Base-by-base conservation (phyloP, 1,140 invertebrate species). In the Antheraea pernyi region DNA sequence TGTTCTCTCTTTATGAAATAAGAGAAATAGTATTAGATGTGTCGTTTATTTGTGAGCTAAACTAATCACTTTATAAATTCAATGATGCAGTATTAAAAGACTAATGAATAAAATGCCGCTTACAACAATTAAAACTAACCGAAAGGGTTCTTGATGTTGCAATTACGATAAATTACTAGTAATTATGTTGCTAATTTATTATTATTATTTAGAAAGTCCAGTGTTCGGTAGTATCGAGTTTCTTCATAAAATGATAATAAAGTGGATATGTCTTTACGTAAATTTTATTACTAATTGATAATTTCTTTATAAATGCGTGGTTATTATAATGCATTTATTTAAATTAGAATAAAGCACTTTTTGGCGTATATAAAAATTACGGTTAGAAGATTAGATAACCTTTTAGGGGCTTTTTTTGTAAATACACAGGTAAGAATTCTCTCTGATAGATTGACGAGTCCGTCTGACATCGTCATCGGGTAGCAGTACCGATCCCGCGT, bases 391-490 rank as follows among this genome's bases (percentile, higher is more conserved):
- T 53, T 53, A 53, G 46, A 16, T 53, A 53, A 53, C 46, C 46
- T 53, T 53, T 53, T 53, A 53, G 16, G 13, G 10, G 10, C 13
- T 53, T 53, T 53, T 53, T 53, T 53, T 53, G 46, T 53, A 64
- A 76, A 53, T 70, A 13, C 62, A 65, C 30, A 63, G 69, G n/a
- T 61, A 58, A 58, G 46, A 16, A 53, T 53, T 53, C 46, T 53
- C 46, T 53, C 59, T 10, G 58, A 65, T 85, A 86, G 86, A 89
- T 89, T 87, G 86, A 89, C 86, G 85, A 83, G 79, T 75, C 72
- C 68, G 76, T 70, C 80, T 84, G 86, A 87, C 82, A 83, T 83
- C 86, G 83, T 86, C 84, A 85, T 89, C 86, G 85, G 81, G 84
- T 81, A 58, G 9, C 65, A 67, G 81, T 69, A 66, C 76, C 68